phyloP scores from a whole-genome alignment of 2,113 vertebrate genomes.

The Thinocorus orbignyianus region DNA sequence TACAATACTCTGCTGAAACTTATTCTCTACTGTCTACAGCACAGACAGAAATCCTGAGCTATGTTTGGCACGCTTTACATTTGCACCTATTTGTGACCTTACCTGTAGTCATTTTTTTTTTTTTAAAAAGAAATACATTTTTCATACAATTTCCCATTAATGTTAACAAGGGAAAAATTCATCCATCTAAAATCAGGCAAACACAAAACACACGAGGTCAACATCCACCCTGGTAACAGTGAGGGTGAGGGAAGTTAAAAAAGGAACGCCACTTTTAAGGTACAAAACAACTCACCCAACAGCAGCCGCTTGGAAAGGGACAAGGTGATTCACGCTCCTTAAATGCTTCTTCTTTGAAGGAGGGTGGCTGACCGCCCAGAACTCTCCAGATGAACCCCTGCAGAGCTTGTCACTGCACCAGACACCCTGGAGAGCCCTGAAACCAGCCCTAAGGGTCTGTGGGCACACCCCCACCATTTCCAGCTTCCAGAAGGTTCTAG shows the following conservation, averaged over 20 bases:
- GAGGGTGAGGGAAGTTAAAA: rapidly evolving
- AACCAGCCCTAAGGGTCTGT: rapidly evolving
- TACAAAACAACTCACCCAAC: background rate
- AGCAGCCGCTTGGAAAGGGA: rapidly evolving
- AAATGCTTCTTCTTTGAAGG: rapidly evolving
- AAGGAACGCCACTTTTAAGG: rapidly evolving
- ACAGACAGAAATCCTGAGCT: background rate
- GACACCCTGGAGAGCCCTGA: rapidly evolving
- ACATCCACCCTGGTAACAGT: rapidly evolving
- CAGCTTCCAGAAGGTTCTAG: background rate
- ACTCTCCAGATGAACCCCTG: rapidly evolving
- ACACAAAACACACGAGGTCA: rapidly evolving
- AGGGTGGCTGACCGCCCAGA: rapidly evolving
- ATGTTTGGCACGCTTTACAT: rapidly evolving
- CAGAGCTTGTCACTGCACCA: no score
- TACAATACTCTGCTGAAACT: background rate
- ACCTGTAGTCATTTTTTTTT: rapidly evolving
- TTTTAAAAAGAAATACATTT: background rate
- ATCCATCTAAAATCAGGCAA: background rate
- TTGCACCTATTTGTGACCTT: rapidly evolving
- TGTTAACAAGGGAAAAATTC: background rate
- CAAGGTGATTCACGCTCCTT: rapidly evolving
- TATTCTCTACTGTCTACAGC: background rate
- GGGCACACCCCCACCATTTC: rapidly evolving
- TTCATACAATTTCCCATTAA: background rate